Percentiles rank a stretch among this genome's conserved stretches.
Evolutionary conservation across 2,797 vertebrate genomes (phyloP).

Genomic region (Falco biarmicus): DNA sequence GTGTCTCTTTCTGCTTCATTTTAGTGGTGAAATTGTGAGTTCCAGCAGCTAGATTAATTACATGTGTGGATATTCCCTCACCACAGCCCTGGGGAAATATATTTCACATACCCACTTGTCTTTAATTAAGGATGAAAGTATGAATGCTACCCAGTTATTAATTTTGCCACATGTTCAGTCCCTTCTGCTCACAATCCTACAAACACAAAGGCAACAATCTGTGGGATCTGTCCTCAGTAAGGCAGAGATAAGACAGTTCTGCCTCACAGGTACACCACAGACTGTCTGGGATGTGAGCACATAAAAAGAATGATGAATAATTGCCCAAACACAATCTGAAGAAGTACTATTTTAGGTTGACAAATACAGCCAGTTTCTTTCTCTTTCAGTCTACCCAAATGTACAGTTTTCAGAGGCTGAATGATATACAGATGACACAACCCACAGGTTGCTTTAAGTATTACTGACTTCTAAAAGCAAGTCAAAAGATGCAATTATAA

Average conservation of each 20-base stretch:
- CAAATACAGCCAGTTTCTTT: not conserved
- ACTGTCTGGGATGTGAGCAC: not conserved
- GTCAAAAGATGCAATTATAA: not conserved
- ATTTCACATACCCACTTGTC: constrained; percentile 38
- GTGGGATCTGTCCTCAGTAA: not conserved
- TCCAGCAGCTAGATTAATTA: constrained; percentile 51
- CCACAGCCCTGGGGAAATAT: constrained; percentile 5
- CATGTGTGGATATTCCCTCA: constrained; percentile 15
- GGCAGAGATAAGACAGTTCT: not conserved
- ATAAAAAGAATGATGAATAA: not conserved
- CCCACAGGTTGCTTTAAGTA: not conserved
- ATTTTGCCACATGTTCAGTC: constrained; percentile 25
- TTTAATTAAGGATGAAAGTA: constrained; percentile 51
- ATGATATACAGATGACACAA: not conserved
- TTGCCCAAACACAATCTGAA: not conserved
- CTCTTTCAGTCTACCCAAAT: not conserved
- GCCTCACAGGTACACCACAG: not conserved
- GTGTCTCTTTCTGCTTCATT: not conserved
- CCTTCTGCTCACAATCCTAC: constrained; percentile 3
- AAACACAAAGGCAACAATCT: not conserved
- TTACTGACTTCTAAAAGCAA: not conserved
- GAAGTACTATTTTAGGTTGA: not conserved
- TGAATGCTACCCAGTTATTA: constrained; percentile 6
- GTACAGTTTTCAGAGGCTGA: not conserved
- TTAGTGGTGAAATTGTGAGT: constrained; percentile 32